Base-by-base conservation (phyloP, 2,797 vertebrate genomes). In the Cichlasoma orientale region DNA sequence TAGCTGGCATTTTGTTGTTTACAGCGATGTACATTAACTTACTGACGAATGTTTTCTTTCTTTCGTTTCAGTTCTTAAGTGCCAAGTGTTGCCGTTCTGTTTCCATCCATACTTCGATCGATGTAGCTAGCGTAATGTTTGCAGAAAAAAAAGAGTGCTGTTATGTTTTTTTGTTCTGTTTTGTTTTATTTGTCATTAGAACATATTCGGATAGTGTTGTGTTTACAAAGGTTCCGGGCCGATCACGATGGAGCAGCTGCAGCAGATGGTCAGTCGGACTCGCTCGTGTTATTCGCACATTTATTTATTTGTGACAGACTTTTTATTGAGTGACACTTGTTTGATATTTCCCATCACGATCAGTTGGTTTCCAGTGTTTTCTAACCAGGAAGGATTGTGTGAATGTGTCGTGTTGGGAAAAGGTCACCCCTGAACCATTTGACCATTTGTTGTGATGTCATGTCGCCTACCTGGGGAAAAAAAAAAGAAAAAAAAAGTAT, bases 41-140 rank as follows among this genome's bases (percentile, higher is more conserved):
- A 78, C 87, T 85, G 90, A 93, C 86, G 91, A 95, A 95, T 94
- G 91, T 94, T 94, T 89, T 74, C 68, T 90, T 91, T 79, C 31
- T 90, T 85, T 90, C 36, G 21, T 89, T 90, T 92, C 54, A 19
- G 83, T 92, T 93, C 84, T 92, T 23, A 93, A 91, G 91, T 95
- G 92, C 94, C 89, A 93, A 92, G 88, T 93, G 92, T 93, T 91
- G 90, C 80, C 89, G 86, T 92, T 90, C 3, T 27, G 85, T 92
- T 90, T 88, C 82, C 91, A 91, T 91, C 86, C 85, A 81, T 83
- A 78, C 79, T 82, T 88, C 77, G 78, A 90, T 89, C 63, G 86
- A 85, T 89, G 89, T 93, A 92, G 90, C 83, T 92, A 87, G 91
- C 83, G 78, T 86, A 88, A 85, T 78, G 88, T 92, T 92, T 83